Percentiles rank a stretch among this genome's conserved stretches.
phyloP scores from a whole-genome alignment of 2,888 invertebrate species.

The Pristionchus mayeri region DNA sequence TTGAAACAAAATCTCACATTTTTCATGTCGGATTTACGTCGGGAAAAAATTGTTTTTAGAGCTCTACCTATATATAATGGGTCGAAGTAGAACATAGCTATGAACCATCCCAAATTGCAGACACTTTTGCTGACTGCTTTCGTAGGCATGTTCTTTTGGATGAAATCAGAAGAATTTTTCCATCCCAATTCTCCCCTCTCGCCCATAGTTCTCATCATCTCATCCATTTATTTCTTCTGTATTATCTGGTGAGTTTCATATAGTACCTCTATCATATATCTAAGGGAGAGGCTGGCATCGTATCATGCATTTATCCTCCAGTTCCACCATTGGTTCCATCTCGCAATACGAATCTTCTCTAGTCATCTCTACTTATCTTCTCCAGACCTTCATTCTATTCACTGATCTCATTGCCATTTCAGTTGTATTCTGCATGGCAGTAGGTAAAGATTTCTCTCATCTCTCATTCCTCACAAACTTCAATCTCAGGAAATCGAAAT shows the following conservation, averaged over 20 bases:
- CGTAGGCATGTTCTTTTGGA: constrained; percentile 15
- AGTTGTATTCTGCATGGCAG: constrained; percentile 71
- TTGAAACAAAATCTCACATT: no score
- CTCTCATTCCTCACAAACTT: no score
- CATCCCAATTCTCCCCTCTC: constrained; percentile 30
- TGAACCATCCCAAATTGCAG: background rate
- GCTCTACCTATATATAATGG: background rate
- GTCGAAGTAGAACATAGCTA: background rate
- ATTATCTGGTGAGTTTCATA: background rate
- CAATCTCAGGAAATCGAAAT: constrained; percentile 42
- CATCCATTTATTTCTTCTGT: constrained; percentile 5
- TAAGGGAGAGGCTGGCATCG: no score
- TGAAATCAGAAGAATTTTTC: constrained; percentile 41
- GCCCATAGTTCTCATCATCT: background rate
- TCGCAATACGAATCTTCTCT: background rate
- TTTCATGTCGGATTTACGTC: no score
- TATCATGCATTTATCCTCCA: no score
- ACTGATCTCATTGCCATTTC: constrained; percentile 71
- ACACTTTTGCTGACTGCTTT: background rate
- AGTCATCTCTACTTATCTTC: constrained; percentile 17
- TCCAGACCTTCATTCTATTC: constrained; percentile 64
- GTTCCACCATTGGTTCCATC: background rate
- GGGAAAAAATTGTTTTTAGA: background rate
- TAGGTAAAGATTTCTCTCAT: constrained; percentile 56
- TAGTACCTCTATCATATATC: background rate